Evolutionary conservation across 2,888 invertebrate genomes (phyloP).

Genomic region (Euclidia mi): DNA sequence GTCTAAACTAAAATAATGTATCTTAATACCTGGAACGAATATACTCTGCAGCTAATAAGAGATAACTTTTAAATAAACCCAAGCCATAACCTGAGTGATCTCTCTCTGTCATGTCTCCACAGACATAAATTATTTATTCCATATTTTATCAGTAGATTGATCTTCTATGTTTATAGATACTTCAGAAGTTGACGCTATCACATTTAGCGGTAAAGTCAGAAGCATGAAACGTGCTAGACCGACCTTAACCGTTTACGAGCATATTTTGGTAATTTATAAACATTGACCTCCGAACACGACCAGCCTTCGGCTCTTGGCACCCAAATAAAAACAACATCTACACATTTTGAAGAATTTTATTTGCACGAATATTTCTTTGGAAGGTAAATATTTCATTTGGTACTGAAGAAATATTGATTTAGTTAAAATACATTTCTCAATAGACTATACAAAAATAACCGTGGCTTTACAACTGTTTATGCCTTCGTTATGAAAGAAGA

Average conservation of each 20-base stretch:
- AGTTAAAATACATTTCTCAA: constrained; percentile 78
- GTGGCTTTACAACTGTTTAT: constrained; percentile 58
- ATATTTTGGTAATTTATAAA: constrained; percentile 10
- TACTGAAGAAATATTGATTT: constrained; percentile 59
- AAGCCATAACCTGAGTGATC: too few relatives aligned
- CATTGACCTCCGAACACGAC: not conserved
- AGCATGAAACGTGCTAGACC: not conserved
- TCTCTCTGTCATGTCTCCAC: too few relatives aligned
- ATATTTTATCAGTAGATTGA: constrained; percentile 13
- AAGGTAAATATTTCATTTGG: constrained; percentile 65
- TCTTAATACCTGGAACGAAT: too few relatives aligned
- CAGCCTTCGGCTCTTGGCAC: not conserved
- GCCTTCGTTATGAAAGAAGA: constrained; percentile 67
- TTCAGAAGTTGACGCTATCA: not conserved
- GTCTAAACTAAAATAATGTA: too few relatives aligned
- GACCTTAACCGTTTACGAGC: constrained; percentile 6
- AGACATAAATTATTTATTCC: not conserved
- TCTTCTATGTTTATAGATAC: constrained; percentile 4
- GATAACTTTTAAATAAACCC: too few relatives aligned
- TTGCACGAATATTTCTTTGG: constrained; percentile 56
- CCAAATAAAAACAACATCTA: constrained; percentile 21
- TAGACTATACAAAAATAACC: constrained; percentile 86
- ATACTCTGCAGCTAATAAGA: too few relatives aligned
- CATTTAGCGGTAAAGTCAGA: not conserved
- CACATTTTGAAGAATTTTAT: constrained; percentile 52